phyloP scores from a whole-genome alignment of 2,113 vertebrate genomes.

The Myiozetetes cayanensis region DNA sequence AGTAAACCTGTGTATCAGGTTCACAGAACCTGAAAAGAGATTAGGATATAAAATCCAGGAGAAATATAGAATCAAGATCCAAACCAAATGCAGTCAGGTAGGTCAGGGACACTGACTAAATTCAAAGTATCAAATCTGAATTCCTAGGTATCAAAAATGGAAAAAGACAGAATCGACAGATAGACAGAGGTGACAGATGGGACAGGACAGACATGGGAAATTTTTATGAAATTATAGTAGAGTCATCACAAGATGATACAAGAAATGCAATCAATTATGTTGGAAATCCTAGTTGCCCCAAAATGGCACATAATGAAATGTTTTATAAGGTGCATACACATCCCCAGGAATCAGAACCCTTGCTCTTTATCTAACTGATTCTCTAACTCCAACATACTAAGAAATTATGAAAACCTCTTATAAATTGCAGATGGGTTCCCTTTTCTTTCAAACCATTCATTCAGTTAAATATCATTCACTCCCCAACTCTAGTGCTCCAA shows the following conservation, averaged over 20 bases:
- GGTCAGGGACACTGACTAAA: not conserved
- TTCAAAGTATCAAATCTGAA: not conserved
- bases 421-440: not conserved
- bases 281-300: not conserved
- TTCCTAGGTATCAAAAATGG: not conserved
- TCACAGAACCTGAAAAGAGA: not conserved
- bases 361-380: not conserved
- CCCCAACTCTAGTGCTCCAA: not conserved
- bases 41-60: not conserved
- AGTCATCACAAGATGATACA: not conserved
- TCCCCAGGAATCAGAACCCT: not conserved
- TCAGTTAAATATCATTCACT: not conserved
- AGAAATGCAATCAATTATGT: not conserved
- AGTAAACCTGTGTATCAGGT: too few relatives aligned
- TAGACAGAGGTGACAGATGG: too few relatives aligned
- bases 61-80: not conserved
- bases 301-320: rapidly evolving
- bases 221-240: not conserved
- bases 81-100: not conserved
- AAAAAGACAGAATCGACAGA: not conserved
- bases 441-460: not conserved
- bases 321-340: not conserved
- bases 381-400: not conserved
- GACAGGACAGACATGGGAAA: not conserved
- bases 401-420: not conserved